Evolutionary conservation across 1,140 invertebrate genomes (phyloP), one percentile per base, ranked within the genome.

Genomic region (Drosophila mauritiana): DNA sequence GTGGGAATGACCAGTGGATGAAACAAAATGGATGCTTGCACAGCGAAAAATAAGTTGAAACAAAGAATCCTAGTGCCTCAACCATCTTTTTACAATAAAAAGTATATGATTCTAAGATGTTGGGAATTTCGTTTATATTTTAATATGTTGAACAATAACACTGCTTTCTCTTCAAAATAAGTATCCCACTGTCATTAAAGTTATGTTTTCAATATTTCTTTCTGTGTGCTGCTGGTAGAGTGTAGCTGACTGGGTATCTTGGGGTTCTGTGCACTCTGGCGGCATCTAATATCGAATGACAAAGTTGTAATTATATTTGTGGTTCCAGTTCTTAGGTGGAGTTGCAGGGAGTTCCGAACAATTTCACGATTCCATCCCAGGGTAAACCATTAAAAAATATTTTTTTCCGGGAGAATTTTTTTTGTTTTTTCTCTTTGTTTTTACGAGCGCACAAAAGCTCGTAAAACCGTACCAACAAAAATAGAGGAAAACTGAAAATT

Each of bases 261-360:
- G 56, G 46, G 31, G 55, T 20, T 69, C 51, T 64, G 74, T 88
- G 82, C 80, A 84, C 65, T 79, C 54, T 79, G 64, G 59, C 80
- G 70, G 73, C 61, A 77, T 75, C 76, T 88, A 88, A 88, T 88
- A 84, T 89, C 84, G 72, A 78, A 89, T 88, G 83, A 88, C 83
- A 88, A 89, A 80, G 55, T 80, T 89, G 84, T 88, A 84, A 84
- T 89, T 89, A 84, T 78, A 83, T 78, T 57, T 76, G 78, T 78
- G 72, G 77, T 70, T 73, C 43, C 56, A 72, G 56, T 78, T 69
- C 49, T 52, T 39, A 25, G 49, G 36, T 36, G 4, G 42, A 25
- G 42, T 46, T 46, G 49, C 36, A 17, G 67, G 51, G 27, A 69
- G 64, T 56, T 70, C 27, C 37, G n/a, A 46, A 27, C 64, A 45